Conservation (phyloP, 2,113 vertebrate species). For the Ceyx margarethae region DNA sequence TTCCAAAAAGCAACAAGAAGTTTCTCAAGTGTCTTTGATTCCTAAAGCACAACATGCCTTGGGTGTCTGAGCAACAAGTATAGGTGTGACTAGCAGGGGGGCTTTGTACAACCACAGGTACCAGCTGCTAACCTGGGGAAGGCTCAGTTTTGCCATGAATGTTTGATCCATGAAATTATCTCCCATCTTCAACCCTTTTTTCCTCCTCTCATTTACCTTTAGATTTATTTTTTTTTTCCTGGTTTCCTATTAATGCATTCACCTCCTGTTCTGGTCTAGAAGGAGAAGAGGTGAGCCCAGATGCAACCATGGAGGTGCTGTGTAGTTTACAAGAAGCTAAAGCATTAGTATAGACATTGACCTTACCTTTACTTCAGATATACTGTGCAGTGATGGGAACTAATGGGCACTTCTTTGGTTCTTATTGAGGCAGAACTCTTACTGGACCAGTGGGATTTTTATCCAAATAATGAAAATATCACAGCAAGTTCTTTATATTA, state of each 20-base stretch:
- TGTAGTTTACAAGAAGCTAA: neutral
- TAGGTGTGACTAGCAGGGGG: neutral
- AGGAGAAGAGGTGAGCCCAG: neutral
- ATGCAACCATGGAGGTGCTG: rapidly evolving
- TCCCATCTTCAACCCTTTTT: neutral
- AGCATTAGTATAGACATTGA: neutral
- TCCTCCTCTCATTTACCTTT: neutral
- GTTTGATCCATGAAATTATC: neutral
- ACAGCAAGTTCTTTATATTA: neutral
- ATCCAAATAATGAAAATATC: constrained; percentile 37
- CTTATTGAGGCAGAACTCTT: neutral
- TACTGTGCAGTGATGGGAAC: neutral
- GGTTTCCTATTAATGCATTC: neutral
- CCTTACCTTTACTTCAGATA: neutral
- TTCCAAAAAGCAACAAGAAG: neutral
- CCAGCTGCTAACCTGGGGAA: neutral
- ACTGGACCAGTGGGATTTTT: neutral
- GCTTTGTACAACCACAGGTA: rapidly evolving
- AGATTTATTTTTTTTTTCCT: too few species aligned
- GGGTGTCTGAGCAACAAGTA: neutral
- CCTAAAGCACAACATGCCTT: neutral
- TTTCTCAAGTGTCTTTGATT: neutral
- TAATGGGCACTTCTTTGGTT: neutral
- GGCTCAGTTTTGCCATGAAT: neutral
- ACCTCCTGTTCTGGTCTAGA: neutral